phyloP scores from a whole-genome alignment of 2,797 vertebrate species.

The Antennarius maculatus region DNA sequence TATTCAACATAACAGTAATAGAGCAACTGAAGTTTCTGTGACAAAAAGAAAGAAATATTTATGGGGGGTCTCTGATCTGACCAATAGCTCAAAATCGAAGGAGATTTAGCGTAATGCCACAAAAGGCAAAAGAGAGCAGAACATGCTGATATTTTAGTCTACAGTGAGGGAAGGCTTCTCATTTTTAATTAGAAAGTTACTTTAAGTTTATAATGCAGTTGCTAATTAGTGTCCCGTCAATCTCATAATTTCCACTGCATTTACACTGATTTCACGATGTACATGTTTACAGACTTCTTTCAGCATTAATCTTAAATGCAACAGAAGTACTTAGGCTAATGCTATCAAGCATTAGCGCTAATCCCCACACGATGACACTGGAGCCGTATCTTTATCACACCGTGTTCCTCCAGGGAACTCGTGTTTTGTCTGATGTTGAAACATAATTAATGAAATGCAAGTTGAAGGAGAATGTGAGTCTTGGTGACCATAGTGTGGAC shows the following conservation, averaged over 20 bases:
- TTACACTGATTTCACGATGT: not conserved
- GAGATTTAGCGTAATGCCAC: not conserved
- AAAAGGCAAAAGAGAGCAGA: not conserved
- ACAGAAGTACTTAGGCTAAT: slow-evolving; percentile 58
- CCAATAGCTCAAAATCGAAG: no score
- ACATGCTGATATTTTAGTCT: not conserved
- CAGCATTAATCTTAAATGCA: slow-evolving; percentile 46
- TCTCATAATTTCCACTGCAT: not conserved
- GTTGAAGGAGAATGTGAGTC: slow-evolving; percentile 42
- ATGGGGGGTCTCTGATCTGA: no score
- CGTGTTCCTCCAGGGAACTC: slow-evolving; percentile 46
- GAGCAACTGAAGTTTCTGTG: no score
- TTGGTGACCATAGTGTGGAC: slow-evolving; percentile 12
- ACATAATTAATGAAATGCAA: slow-evolving; percentile 42
- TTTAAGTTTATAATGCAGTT: not conserved
- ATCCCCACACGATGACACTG: slow-evolving; percentile 59
- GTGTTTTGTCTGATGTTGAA: slow-evolving; percentile 45
- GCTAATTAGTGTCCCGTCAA: not conserved
- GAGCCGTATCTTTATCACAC: slow-evolving; percentile 31
- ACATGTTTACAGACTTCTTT: slow-evolving; percentile 50
- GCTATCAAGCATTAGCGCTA: slow-evolving; percentile 54
- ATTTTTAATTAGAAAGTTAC: not conserved
- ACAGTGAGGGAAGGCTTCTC: not conserved
- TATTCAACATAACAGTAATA: no score
- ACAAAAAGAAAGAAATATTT: no score